These are phyloP conservation scores for Temnothorax ravouxi DNA, from an alignment of 2,888 invertebrate genomes.

Conservation along the genomic window DNA sequence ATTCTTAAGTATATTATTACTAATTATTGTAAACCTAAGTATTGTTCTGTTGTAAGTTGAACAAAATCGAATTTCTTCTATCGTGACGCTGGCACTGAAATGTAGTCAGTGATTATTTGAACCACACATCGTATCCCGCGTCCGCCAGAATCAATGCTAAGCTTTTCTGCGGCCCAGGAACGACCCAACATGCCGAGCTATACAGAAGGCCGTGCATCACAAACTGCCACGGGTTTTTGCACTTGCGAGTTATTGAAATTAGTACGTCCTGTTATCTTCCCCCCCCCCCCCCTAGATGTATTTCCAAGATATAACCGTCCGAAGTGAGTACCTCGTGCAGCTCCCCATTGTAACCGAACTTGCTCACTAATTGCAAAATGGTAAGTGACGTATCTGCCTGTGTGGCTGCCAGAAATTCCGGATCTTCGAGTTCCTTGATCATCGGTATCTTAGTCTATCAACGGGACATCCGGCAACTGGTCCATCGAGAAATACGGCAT, in stretches of 20 bases:
- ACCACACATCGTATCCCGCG: slow-evolving; percentile 92
- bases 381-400: neutral
- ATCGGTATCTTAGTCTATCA: neutral
- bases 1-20: no score
- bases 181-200: slow-evolving; percentile 91
- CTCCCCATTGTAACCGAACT: slow-evolving; percentile 88
- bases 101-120: no score
- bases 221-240: slow-evolving; percentile 88
- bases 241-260: slow-evolving; percentile 79
- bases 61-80: no score
- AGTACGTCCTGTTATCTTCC: slow-evolving; percentile 87
- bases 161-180: slow-evolving; percentile 90
- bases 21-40: no score
- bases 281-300: slow-evolving; percentile 88
- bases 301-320: slow-evolving; percentile 93
- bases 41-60: neutral
- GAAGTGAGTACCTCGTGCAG: slow-evolving; percentile 89
- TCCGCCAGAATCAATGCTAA: slow-evolving; percentile 89
- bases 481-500: neutral
- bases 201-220: no score
- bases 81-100: no score
- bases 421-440: neutral
- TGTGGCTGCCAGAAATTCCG: neutral
- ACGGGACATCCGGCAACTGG: neutral
- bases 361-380: slow-evolving; percentile 80